Conservation (phyloP, 37 sponge, comb jelly and placozoan species). For the Beroe ovata region DNA sequence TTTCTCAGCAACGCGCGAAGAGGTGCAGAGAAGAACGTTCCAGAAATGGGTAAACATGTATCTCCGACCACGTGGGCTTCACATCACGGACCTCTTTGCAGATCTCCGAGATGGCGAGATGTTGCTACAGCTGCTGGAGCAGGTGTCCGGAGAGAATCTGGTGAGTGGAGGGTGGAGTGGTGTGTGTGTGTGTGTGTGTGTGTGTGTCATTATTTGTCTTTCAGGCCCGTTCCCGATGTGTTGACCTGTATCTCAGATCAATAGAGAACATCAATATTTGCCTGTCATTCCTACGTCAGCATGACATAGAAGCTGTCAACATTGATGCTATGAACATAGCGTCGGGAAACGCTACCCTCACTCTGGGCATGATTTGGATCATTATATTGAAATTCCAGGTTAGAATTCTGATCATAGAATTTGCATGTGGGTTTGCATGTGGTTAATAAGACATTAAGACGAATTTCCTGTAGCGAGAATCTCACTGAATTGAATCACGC, state of each 20-base stretch:
- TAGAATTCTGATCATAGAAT: no score
- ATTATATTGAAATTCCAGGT: constrained; percentile 60
- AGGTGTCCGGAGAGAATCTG: constrained; percentile 34
- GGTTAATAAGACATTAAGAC: no score
- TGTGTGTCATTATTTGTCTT: no score
- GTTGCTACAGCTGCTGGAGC: constrained; percentile 49
- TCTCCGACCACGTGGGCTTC: constrained; percentile 10
- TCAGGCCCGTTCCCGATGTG: constrained; percentile 46
- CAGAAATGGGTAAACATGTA: constrained; percentile 58
- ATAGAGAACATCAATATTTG: constrained; percentile 24
- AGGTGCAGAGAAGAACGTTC: constrained; percentile 60
- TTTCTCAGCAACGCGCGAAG: constrained; percentile 23
- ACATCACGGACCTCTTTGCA: constrained; percentile 26
- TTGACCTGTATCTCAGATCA: not conserved
- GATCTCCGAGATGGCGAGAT: constrained; percentile 15
- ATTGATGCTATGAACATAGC: constrained; percentile 49
- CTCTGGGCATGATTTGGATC: constrained; percentile 40
- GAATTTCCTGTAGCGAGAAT: no score
- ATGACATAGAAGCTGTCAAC: not conserved
- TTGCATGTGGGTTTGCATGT: no score
- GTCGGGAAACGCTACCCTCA: constrained; percentile 9
- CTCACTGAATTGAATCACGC: no score
- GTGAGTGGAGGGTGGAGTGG: constrained; percentile 20
- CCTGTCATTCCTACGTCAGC: constrained; percentile 3
- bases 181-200: no score